Conservation (phyloP, 2,888 invertebrate genomes). For the Rotaria magnacalcarata region DNA sequence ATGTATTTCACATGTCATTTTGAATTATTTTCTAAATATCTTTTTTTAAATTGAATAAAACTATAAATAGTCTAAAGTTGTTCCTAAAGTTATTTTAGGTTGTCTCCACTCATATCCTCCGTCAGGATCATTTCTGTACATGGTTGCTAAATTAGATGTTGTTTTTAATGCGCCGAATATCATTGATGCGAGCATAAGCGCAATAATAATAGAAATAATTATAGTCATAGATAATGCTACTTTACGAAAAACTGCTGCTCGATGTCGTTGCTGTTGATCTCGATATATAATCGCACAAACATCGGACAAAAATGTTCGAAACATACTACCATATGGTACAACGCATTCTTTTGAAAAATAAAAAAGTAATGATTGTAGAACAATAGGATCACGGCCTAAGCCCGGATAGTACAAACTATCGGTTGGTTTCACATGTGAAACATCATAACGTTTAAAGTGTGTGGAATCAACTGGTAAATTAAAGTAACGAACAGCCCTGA, state of each 20-base stretch:
- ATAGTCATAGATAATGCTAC: neutral
- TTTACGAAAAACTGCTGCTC: neutral
- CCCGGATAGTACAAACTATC: neutral
- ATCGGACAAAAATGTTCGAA: slow-evolving; percentile 10
- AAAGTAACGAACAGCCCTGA: neutral
- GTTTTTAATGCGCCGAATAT: neutral
- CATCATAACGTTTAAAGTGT: neutral
- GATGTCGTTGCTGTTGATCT: neutral
- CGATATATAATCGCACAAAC: neutral
- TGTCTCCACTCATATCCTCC: neutral
- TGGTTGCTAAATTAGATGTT: neutral
- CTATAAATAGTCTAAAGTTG: neutral
- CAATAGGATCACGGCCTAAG: neutral
- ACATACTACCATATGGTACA: neutral
- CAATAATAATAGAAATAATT: neutral
- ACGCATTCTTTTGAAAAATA: neutral
- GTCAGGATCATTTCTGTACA: neutral
- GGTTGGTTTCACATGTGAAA: neutral
- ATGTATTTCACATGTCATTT: neutral
- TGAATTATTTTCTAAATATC: neutral
- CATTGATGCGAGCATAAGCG: neutral
- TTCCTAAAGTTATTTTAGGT: neutral
- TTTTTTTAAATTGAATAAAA: neutral
- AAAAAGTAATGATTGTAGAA: neutral
- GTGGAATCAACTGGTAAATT: neutral